These are phyloP conservation scores for Chondrilla cf. caribensis DNA, from an alignment of 37 sponge, comb jelly and placozoan species.

Conservation along the genomic window DNA sequence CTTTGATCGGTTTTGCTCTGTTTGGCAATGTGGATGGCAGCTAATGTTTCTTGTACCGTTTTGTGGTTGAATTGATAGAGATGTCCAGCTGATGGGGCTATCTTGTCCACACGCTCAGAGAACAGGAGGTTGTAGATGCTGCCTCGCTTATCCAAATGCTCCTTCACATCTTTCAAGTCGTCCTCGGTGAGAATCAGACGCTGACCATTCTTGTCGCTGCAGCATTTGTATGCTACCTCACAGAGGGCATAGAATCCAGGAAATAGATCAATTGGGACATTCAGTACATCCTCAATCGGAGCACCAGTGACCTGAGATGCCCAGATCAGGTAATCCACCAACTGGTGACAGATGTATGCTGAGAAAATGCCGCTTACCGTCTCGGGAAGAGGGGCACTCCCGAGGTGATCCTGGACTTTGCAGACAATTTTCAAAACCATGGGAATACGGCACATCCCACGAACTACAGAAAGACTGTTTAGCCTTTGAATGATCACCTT, in stretches of 20 bases:
- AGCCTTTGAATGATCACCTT: background rate
- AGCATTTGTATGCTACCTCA: background rate
- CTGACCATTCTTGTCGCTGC: background rate
- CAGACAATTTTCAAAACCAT: slow-evolving; percentile 1
- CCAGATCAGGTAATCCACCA: background rate
- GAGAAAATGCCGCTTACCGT: background rate
- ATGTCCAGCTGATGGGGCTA: background rate
- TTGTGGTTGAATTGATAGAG: slow-evolving; percentile 8
- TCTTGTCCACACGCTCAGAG: background rate
- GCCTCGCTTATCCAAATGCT: background rate
- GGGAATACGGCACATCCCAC: background rate
- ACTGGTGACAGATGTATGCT: background rate
- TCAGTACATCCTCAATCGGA: background rate
- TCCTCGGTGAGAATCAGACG: background rate
- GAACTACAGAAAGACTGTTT: background rate
- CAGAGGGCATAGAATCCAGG: background rate
- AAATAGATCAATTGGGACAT: background rate
- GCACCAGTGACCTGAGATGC: too few species aligned
- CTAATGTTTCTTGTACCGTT: slow-evolving; percentile 3
- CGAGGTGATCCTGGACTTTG: slow-evolving; percentile 2
- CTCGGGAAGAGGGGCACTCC: background rate
- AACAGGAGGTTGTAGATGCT: slow-evolving; percentile 16
- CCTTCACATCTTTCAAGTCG: background rate
- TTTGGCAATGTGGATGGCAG: background rate
- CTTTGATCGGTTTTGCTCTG: background rate